Evolutionary conservation across 1,140 invertebrate genomes (phyloP), one percentile per base, ranked within the genome.

Genomic region (Cheumatopsyche charites): DNA sequence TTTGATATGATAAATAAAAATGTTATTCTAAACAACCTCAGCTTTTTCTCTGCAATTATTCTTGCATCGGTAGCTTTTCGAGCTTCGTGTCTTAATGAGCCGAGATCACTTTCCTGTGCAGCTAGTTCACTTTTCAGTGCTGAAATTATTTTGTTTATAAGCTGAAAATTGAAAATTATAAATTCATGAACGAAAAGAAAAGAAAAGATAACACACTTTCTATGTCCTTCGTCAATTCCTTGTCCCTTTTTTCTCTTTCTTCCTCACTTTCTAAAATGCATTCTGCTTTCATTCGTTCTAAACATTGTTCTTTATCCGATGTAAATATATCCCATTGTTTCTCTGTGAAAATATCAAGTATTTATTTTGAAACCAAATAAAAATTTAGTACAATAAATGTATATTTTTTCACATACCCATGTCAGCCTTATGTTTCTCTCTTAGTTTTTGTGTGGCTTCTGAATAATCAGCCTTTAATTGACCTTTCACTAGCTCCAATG

Each of bases 291-390:
- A 85, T 85, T 45, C 83, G 77, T 42, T 79, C 78, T 11, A 85
- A 76, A 67, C 83, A 85, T 63, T 77, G 78, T 72, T 85, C 83
- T 62, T 85, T 85, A 75, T 85, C 83, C 6, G 77, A 69, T 80
- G 82, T 83, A 73, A 85, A 84, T 19, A 80, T 77, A 47, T 84
- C 83, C 83, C 83, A 85, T 77, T 85, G 83, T 7, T 82, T 80
- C 65, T 85, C 83, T 85, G 76, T 4, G 67, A 75, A 26, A 36
- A 68, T 19, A 47, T 23, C 23, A 6, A 19, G 47, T 9, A 47
- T 25, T 47, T 13, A 65, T 65, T 43, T 15, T 49, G 13, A 5
- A 49, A n/a, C 13, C 13, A 5, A 5, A 3, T 5, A 19, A 15
- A 13, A 5, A 49, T 49, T 13, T 3, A 4, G 4, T 5, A 49